Evolutionary conservation across 2,888 invertebrate species (phyloP).

Genomic region (Troglohyphantes excavatus): DNA sequence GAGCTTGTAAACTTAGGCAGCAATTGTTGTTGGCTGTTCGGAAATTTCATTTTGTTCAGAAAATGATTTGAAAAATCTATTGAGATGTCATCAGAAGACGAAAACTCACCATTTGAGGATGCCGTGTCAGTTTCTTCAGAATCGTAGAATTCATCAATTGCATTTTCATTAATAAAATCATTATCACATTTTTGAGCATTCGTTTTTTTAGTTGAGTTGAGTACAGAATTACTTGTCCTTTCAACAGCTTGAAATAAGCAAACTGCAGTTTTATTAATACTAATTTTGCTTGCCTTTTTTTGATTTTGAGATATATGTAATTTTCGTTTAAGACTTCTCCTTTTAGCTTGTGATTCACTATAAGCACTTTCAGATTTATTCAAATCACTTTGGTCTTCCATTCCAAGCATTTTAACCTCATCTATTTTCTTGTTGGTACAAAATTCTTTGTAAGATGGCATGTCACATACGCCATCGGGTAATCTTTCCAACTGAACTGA

Average conservation of each 20-base stretch:
- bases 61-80: no score
- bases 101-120: background rate
- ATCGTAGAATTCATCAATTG: background rate
- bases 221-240: no score
- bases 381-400: no score
- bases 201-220: background rate
- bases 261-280: background rate
- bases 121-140: background rate
- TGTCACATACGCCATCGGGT: background rate
- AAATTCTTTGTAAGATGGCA: constrained; percentile 1
- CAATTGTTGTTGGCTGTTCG: no score
- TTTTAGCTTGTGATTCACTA: background rate
- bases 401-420: no score
- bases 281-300: no score
- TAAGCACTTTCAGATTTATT: background rate
- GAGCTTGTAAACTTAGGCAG: no score
- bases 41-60: no score
- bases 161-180: background rate
- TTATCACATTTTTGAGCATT: background rate
- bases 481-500: background rate
- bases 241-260: no score
- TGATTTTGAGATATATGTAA: no score
- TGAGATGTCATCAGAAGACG: background rate
- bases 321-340: background rate
- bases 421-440: no score